Percentiles rank a stretch among this genome's conserved stretches.
These are phyloP conservation scores for Polyommatus iphigenia DNA, from an alignment of 2,888 invertebrate species.

Conservation along the genomic window DNA sequence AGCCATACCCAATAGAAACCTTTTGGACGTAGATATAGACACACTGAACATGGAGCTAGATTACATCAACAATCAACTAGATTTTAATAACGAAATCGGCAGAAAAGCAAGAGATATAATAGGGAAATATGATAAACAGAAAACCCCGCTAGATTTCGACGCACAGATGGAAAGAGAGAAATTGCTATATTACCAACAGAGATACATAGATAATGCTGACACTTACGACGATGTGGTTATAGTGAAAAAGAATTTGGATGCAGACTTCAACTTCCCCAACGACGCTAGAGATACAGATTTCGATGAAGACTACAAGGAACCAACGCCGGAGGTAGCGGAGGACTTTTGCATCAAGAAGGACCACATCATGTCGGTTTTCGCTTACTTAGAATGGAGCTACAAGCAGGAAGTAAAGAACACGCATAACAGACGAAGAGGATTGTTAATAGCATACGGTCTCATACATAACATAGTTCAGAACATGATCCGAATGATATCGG, in stretches of 20 bases:
- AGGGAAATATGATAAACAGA: conserved; percentile 64
- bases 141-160: conserved; percentile 69
- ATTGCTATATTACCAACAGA: conserved; percentile 70
- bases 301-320: conserved; percentile 71
- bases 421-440: conserved; percentile 82
- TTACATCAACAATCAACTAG: conserved; percentile 69
- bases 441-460: conserved; percentile 90
- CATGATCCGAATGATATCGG: conserved; percentile 89
- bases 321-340: conserved; percentile 64
- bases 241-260: conserved; percentile 74
- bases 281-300: conserved; percentile 70
- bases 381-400: conserved; percentile 91
- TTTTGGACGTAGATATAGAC: conserved; percentile 67
- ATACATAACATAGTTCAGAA: conserved; percentile 89
- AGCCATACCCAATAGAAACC: conserved; percentile 50
- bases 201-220: conserved; percentile 68
- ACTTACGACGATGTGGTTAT: conserved; percentile 73
- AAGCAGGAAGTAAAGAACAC: conserved; percentile 81
- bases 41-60: conserved; percentile 69
- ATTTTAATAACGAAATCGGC: conserved; percentile 70
- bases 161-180: conserved; percentile 78
- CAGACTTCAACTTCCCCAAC: conserved; percentile 75
- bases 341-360: conserved; percentile 83
- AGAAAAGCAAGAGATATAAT: conserved; percentile 71
- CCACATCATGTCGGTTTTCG: conserved; percentile 88